Percentiles rank a stretch among this genome's conserved stretches.
Evolutionary conservation across 1,140 invertebrate species (phyloP).

Genomic region (Trissolcus basalis): DNA sequence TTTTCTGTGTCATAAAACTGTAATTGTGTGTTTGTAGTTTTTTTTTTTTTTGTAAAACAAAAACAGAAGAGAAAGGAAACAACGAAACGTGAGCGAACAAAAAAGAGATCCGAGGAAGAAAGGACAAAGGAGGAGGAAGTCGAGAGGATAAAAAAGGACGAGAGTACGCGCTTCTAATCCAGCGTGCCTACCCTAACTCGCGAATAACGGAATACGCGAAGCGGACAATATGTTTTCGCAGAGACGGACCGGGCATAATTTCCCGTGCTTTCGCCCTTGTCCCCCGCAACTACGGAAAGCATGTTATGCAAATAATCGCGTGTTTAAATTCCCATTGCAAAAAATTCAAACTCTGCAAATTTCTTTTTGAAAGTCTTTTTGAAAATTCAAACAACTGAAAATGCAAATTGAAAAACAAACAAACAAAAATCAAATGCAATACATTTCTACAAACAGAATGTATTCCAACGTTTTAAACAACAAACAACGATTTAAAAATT

Average conservation of each 20-base stretch:
- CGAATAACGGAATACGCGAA: slow-evolving; percentile 47
- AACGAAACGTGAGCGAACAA: slow-evolving; percentile 7
- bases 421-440: too few species aligned
- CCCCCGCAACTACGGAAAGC: slow-evolving; percentile 52
- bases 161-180: slow-evolving; percentile 20
- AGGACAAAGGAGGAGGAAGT: not conserved
- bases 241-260: slow-evolving; percentile 43
- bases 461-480: too few species aligned
- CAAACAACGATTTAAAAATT: too few species aligned
- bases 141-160: slow-evolving; percentile 4
- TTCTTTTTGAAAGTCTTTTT: too few species aligned
- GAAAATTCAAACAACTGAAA: too few species aligned
- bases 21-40: not conserved
- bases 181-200: slow-evolving; percentile 44
- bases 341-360: too few species aligned
- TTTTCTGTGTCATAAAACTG: slow-evolving; percentile 13
- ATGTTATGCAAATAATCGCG: slow-evolving; percentile 58
- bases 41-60: not conserved
- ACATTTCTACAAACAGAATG: too few species aligned
- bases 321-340: slow-evolving; percentile 17
- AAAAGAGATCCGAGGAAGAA: slow-evolving; percentile 8
- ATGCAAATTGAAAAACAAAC: not conserved
- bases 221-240: slow-evolving; percentile 52
- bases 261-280: slow-evolving; percentile 53
- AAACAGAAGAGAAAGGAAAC: slow-evolving; percentile 20